Base-by-base conservation (phyloP, 2,888 invertebrate species). In the Ichneumoninae sp. region DNA sequence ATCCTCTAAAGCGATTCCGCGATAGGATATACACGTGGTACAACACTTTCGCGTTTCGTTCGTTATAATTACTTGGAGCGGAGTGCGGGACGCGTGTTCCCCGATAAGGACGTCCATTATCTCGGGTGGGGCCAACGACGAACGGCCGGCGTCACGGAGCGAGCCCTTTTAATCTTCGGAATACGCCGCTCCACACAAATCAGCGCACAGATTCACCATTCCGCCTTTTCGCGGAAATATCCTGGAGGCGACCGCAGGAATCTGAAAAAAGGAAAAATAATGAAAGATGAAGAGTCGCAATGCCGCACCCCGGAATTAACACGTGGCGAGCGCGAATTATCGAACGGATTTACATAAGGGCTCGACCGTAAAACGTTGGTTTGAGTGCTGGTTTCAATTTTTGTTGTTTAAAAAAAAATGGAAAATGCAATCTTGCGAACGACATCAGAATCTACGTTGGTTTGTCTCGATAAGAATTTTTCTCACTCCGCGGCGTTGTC, bases 251-350 rank as follows among this genome's bases (percentile, higher is more conserved):
- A 3, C 16, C 26, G 78, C 70, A 33, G n/a, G 52, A 22, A 19
- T 13, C 22, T 6, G 26, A 57, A 40, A 36, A 16, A 79, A 26
- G 57, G 75, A 26, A 7, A 79, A n/a, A 65, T 70, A 65, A 75
- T 52, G 10, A 22, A 22, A 16, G 16, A 65, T 40, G 36, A 47
- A 74, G 26, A 36, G 44, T 33, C 10, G 40, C 36, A 30, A 19
- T 66, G 83, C 54, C 83, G 26, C 83, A 73, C 76, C 76, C 76
- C 57, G 30, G 65, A 71, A 33, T 81, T 76, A 76, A 73, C 40
- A 47, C 50, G 66, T 44, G 47, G 44, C 60, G 66, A 44, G 68
- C 73, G 57, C 57, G 8, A 19, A 73, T 73, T 76, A 83, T 44
- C 76, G 36, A 73, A 81, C 16, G 26, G 47, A 33, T 7, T 54